phyloP scores from a whole-genome alignment of 2,888 invertebrate species.

The Lasioglossum pauxillum region DNA sequence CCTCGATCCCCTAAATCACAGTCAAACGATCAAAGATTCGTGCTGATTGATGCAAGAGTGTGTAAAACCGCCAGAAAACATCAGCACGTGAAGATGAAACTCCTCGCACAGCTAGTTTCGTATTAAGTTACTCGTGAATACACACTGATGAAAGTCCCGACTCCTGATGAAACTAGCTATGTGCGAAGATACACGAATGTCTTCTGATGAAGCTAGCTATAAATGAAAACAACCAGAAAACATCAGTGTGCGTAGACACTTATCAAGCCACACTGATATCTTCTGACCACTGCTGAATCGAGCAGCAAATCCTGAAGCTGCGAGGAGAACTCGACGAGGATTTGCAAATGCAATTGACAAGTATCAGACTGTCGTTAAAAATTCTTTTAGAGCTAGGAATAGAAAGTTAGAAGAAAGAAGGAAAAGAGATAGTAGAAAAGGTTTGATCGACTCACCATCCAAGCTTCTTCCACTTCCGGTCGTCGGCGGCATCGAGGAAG shows the following conservation, averaged over 20 bases:
- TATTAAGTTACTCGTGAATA: neutral
- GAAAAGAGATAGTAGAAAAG: neutral
- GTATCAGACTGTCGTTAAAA: neutral
- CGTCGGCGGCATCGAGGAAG: constrained; percentile 84
- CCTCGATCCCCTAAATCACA: neutral
- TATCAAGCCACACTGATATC: too few relatives aligned
- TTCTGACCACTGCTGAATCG: neutral
- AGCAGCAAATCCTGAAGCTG: neutral
- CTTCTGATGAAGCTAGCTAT: neutral
- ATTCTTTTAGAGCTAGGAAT: neutral
- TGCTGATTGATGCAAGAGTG: neutral
- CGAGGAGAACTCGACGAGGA: neutral
- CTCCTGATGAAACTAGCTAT: neutral
- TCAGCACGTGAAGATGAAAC: neutral
- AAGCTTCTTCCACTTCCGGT: constrained; percentile 87
- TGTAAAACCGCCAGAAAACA: neutral
- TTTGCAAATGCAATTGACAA: neutral
- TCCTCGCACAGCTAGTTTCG: neutral
- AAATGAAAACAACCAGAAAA: too few relatives aligned
- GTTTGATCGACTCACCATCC: constrained; percentile 88
- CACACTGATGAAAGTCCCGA: too few relatives aligned
- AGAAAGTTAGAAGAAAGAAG: neutral
- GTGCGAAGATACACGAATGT: neutral
- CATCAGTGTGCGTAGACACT: too few relatives aligned
- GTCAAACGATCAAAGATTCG: neutral